Evolutionary conservation across 1,140 invertebrate genomes (phyloP), one percentile per base, ranked within the genome.

Genomic region (Bemisia tabaci): DNA sequence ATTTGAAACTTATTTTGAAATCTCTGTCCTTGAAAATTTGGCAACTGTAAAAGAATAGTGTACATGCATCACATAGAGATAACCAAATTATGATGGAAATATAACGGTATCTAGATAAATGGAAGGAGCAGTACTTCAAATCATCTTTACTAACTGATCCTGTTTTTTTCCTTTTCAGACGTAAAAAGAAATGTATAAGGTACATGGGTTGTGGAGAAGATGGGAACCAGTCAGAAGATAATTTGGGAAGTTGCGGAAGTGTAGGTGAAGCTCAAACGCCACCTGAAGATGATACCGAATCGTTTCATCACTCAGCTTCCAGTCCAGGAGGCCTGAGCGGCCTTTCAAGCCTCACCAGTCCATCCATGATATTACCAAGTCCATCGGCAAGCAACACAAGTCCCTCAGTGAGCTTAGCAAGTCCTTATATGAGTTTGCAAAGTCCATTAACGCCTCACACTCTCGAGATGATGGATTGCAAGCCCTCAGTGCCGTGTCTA

Each of bases 151-250:
- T 66, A 60, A 60, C 33, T 62, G 22, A n/a, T 64, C 17, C 33
- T 48, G 33, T 69, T 22, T 63, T 73, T 71, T 70, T 72, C 73
- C 62, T 71, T 75, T 85, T 87, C 83, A 97, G 94, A 83, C 91
- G 94, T 83, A 97, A 98, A 85, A 97, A 97, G 83, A 97, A 96
- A 82, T 97, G 94, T 84, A 92, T 96, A 77, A 88, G 94, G 69
- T 96, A 95, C 80, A 89, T 94, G 86, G 84, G 87, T 79, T 81
- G 84, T 82, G 79, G 84, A 75, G 81, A 83, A 75, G 84, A 84
- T 72, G 85, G 86, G 71, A 90, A 91, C 72, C 84, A 85, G 69
- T 88, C 86, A 67, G 87, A 90, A 74, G 90, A 92, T 70, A 89
- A 89, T 73, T 75, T 87, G 69, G 87, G 88, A 69, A 86, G 89